Percentiles rank a stretch among this genome's conserved stretches.
Conservation (phyloP, 2,888 invertebrate genomes). For the Eumerus sabulonum region DNA sequence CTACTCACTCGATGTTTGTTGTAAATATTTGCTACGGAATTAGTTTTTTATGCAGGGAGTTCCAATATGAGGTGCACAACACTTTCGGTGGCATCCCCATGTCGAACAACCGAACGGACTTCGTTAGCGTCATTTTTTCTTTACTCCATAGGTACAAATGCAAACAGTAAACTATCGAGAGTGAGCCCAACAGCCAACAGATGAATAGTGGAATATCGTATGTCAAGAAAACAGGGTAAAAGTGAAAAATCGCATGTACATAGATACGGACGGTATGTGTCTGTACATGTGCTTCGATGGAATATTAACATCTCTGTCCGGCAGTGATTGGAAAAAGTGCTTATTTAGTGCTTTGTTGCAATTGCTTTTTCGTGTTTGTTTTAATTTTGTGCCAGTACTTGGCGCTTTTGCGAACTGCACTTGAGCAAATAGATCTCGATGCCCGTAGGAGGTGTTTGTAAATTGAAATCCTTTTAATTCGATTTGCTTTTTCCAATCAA, state of each 20-base stretch:
- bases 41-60: slow-evolving; percentile 49
- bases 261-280: neutral
- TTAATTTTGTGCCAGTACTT: slow-evolving; percentile 52
- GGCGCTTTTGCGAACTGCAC: slow-evolving; percentile 20
- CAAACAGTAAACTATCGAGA: slow-evolving; percentile 41
- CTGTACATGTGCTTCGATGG: slow-evolving; percentile 18
- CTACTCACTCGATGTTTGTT: slow-evolving; percentile 13
- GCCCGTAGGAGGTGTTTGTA: slow-evolving; percentile 10
- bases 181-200: slow-evolving; percentile 28
- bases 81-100: slow-evolving; percentile 18
- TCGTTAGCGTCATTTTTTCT: slow-evolving; percentile 29
- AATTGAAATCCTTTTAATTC: slow-evolving; percentile 49
- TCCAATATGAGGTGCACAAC: slow-evolving; percentile 39
- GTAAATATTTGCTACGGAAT: slow-evolving; percentile 53
- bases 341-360: slow-evolving; percentile 51
- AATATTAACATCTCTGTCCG: slow-evolving; percentile 36
- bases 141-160: slow-evolving; percentile 28
- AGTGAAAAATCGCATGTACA: neutral
- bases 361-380: slow-evolving; percentile 59
- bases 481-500: slow-evolving; percentile 21
- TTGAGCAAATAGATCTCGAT: slow-evolving; percentile 29
- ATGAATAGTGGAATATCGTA: slow-evolving; percentile 13
- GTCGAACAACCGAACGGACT: neutral
- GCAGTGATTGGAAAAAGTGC: slow-evolving; percentile 58
- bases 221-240: slow-evolving; percentile 26